Conservation (phyloP, 1,140 invertebrate genomes). For the Asbolus verrucosus region DNA sequence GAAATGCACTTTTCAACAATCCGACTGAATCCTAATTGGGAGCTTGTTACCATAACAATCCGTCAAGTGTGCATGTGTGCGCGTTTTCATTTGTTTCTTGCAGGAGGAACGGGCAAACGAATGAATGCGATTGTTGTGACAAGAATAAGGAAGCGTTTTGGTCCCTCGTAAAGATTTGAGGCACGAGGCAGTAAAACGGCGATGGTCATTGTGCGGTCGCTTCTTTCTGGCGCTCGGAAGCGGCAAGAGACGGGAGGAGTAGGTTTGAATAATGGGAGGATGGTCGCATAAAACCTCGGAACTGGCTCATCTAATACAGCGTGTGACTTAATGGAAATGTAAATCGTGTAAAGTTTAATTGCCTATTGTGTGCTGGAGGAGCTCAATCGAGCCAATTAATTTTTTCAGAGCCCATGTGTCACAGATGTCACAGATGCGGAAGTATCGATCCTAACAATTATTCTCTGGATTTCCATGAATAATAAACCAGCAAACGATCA, state of each 20-base stretch:
- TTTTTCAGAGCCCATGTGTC: neutral
- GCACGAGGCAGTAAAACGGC: neutral
- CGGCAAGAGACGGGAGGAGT: no score
- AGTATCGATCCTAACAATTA: constrained; percentile 16
- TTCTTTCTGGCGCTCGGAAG: no score
- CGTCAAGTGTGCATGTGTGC: neutral
- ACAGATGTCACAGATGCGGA: neutral
- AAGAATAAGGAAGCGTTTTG: neutral
- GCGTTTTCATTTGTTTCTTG: constrained; percentile 1
- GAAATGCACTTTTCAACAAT: no score
- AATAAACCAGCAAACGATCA: constrained; percentile 6
- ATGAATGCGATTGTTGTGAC: neutral
- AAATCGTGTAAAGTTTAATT: neutral
- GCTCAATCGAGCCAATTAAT: neutral
- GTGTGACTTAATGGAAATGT: neutral
- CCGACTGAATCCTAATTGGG: neutral
- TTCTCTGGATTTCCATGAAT: neutral
- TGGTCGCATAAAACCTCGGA: no score
- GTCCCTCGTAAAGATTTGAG: neutral
- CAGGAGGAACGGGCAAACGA: no score
- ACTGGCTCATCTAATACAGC: neutral
- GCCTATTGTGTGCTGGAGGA: no score
- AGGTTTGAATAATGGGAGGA: no score
- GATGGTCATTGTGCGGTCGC: no score
- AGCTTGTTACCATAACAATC: neutral